phyloP scores from a whole-genome alignment of 1,140 invertebrate genomes.

The Meloidogyne exigua region DNA sequence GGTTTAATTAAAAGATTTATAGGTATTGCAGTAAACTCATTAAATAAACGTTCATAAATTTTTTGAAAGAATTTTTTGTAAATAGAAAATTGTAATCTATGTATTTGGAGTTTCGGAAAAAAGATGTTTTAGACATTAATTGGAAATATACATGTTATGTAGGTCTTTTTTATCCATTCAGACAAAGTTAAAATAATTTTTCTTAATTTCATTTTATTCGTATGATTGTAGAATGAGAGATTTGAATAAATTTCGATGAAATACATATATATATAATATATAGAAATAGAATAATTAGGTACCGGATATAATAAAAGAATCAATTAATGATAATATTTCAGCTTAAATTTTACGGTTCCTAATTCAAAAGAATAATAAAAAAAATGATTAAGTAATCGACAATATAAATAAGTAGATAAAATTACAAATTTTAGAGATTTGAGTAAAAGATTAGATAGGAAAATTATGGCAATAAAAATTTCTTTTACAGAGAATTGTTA shows the following conservation, averaged over 20 bases:
- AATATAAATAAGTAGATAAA: not conserved
- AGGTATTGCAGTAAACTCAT: not conserved
- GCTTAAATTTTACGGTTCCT: not conserved
- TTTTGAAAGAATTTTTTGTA: not conserved
- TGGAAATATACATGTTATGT: no score
- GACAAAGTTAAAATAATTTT: no score
- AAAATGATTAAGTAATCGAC: not conserved
- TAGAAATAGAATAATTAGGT: not conserved
- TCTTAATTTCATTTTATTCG: no score
- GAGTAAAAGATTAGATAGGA: not conserved
- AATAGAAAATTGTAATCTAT: not conserved
- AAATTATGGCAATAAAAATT: not conserved
- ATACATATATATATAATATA: no score
- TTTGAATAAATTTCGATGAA: no score
- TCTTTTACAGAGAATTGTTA: not conserved
- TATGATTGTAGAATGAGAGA: no score
- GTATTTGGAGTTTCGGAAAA: not conserved
- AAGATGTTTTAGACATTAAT: no score
- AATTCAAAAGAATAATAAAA: not conserved
- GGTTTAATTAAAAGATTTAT: conserved; percentile 5
- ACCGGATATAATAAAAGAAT: conserved; percentile 33
- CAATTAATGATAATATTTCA: no score
- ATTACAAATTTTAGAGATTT: not conserved
- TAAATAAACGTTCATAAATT: not conserved
- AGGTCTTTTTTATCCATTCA: no score